Percentiles rank a stretch among this genome's conserved stretches.
These are phyloP conservation scores for Hafferia zeledoni DNA, from an alignment of 2,797 vertebrate genomes.

Conservation along the genomic window DNA sequence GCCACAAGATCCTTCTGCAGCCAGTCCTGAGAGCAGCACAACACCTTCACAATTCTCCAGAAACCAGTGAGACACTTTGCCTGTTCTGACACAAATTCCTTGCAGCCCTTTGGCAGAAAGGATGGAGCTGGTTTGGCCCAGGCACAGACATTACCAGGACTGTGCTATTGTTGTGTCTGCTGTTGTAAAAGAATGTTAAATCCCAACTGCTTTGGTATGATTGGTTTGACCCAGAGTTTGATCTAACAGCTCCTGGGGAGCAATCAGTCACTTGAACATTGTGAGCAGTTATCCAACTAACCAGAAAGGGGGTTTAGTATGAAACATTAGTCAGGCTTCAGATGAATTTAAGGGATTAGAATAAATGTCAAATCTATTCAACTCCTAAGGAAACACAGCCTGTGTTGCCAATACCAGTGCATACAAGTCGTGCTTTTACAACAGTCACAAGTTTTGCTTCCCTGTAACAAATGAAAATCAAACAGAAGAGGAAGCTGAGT, in stretches of 20 bases:
- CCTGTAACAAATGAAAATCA: neutral
- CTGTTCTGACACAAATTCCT: neutral
- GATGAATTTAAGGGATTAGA: neutral
- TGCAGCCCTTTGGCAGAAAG: neutral
- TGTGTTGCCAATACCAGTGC: neutral
- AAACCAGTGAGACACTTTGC: neutral
- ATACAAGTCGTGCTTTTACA: neutral
- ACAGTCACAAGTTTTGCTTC: neutral
- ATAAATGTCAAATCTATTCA: neutral
- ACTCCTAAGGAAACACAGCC: neutral
- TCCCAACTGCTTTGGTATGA: neutral
- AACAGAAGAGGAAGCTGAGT: neutral
- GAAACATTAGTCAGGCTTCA: neutral
- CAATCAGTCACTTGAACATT: neutral
- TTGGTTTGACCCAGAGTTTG: too few relatives aligned
- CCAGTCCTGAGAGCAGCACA: accelerated
- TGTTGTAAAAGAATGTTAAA: neutral
- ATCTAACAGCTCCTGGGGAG: neutral
- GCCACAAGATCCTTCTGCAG: neutral
- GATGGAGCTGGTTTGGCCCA: neutral
- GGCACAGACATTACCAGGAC: neutral
- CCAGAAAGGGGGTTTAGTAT: neutral
- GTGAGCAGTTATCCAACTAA: neutral
- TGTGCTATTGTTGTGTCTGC: neutral
- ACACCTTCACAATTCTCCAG: neutral